Conservation (phyloP, 2,797 vertebrate species). For the Megaceryle alcyon region DNA sequence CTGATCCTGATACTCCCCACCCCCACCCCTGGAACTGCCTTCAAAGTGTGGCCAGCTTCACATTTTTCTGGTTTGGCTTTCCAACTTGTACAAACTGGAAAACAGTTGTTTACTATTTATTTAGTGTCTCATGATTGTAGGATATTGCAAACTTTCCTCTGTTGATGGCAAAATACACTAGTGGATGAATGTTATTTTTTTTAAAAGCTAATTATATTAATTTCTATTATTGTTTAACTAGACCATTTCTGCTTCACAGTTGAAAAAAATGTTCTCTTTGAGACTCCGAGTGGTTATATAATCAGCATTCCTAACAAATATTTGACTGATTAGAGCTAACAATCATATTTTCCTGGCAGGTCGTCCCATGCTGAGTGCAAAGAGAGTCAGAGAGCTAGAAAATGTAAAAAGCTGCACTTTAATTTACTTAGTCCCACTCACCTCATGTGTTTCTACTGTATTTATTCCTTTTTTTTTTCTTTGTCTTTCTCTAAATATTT, state of each 20-base stretch:
- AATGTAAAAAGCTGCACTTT: conserved; percentile 31
- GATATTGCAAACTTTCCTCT: not conserved
- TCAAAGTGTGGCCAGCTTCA: not conserved
- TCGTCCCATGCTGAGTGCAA: not conserved
- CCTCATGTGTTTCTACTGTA: not conserved
- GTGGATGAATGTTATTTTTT: not conserved
- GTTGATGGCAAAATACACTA: not conserved
- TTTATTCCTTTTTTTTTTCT: not conserved
- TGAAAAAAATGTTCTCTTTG: conserved; percentile 29
- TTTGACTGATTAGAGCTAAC: conserved; percentile 30
- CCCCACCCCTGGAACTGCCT: not conserved
- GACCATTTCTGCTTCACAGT: not conserved
- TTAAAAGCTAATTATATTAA: not conserved
- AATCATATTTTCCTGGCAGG: conserved; percentile 51
- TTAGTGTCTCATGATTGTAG: not conserved
- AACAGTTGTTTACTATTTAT: conserved; percentile 21
- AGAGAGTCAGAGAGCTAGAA: conserved; percentile 14
- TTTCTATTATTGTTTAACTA: conserved; percentile 13
- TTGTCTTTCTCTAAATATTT: not conserved
- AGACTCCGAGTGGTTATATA: conserved; percentile 5
- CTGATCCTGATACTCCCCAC: not conserved
- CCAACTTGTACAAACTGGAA: not conserved
- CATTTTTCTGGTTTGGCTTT: conserved; percentile 17
- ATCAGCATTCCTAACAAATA: conserved; percentile 41
- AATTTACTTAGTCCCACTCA: not conserved